Percentiles rank a stretch among this genome's conserved stretches.
Evolutionary conservation across 2,888 invertebrate species (phyloP).

Genomic region (Eumacrocentrus americanus): DNA sequence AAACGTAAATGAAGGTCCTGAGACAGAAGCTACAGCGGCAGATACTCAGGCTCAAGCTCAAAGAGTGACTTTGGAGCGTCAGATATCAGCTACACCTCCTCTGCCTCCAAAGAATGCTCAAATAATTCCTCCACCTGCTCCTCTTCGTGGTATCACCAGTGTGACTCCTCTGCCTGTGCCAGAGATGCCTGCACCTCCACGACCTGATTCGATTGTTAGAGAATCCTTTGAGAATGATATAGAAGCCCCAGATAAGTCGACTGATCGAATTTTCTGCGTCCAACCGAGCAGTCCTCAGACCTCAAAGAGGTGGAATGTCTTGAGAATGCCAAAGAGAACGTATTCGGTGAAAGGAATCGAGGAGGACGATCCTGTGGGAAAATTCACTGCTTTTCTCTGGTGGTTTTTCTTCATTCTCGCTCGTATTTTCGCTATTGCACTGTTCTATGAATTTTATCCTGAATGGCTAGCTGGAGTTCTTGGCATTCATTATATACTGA

Average conservation of each 20-base stretch:
- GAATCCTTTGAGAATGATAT: conserved; percentile 26
- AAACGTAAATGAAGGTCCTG: background rate
- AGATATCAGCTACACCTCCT: conserved; percentile 55
- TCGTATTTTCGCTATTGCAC: conserved; percentile 73
- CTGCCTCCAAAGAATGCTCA: conserved; percentile 58
- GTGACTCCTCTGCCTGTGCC: conserved; percentile 53
- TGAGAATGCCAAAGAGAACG: conserved; percentile 48
- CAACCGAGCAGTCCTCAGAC: conserved; percentile 22
- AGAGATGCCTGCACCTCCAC: conserved; percentile 56
- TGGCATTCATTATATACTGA: conserved; percentile 72
- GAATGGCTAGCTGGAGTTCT: conserved; percentile 55
- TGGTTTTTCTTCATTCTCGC: conserved; percentile 80
- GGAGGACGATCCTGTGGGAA: conserved; percentile 76
- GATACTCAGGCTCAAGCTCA: conserved; percentile 31
- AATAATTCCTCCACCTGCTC: conserved; percentile 55
- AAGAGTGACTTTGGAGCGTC: conserved; percentile 43
- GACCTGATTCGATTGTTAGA: conserved; percentile 52
- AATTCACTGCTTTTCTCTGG: conserved; percentile 73
- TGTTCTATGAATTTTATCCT: conserved; percentile 73
- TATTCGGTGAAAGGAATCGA: conserved; percentile 69
- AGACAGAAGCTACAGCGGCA: background rate
- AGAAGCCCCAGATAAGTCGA: conserved; percentile 16
- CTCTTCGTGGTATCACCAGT: conserved; percentile 55
- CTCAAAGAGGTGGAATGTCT: conserved; percentile 25
- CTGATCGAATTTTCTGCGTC: conserved; percentile 25